A percentile compares a stretch with the other conserved stretches of the same genome.
Conservation (phyloP, 2,888 invertebrate species). For the Folsomia manolachei region DNA sequence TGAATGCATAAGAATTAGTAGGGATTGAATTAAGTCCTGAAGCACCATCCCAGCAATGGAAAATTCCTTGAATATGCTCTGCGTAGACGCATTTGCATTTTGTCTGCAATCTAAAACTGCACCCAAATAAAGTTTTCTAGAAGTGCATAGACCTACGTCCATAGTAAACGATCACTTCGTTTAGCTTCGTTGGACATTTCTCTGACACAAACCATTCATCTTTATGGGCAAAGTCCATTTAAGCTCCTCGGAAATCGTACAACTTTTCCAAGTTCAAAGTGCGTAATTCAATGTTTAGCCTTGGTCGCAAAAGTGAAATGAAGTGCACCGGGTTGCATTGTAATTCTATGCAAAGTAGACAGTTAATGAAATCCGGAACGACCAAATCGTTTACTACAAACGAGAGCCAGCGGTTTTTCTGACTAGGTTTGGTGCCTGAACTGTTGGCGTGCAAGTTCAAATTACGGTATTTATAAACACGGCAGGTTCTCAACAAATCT, state of each 20-base stretch:
- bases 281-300: neutral
- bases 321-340: slow-evolving; percentile 2
- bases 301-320: neutral
- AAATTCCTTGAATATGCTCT: neutral
- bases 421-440: neutral
- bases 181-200: too few species aligned
- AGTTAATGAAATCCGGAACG: too few species aligned
- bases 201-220: too few species aligned
- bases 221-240: neutral
- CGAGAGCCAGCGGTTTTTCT: neutral
- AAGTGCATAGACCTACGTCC: too few species aligned
- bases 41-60: too few species aligned
- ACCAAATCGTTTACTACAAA: neutral
- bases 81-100: slow-evolving; percentile 39
- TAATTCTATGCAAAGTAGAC: slow-evolving; percentile 14
- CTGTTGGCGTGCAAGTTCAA: neutral
- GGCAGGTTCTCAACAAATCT: neutral
- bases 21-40: too few species aligned
- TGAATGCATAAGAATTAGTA: neutral
- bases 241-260: neutral
- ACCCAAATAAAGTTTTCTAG: neutral
- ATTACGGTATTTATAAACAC: neutral
- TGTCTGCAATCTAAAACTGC: slow-evolving; percentile 30
- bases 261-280: neutral
- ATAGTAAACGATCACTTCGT: too few species aligned